Base-by-base conservation (phyloP, 1,140 invertebrate species). In the Metopolophium dirhodum region DNA sequence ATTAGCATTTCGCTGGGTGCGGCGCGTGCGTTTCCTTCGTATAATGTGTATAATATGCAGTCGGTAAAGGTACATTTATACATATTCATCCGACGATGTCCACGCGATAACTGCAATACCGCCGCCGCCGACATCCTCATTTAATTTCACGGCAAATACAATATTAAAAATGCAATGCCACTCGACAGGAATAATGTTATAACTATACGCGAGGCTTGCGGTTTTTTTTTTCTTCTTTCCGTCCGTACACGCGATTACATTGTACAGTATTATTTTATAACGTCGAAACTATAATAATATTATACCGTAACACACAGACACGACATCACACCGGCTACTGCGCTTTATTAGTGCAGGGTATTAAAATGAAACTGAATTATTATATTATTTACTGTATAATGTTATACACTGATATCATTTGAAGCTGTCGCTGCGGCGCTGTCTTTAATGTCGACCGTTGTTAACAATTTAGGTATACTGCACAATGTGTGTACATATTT, bases 1-100 rank as follows among this genome's bases (percentile, higher is more conserved):
- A 90, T 61, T 90, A 68, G 26, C 57, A 61, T 90, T 90, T 90
- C 26, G 61, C n/a, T n/a, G 61, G 14, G 61, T 18, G 37, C 54
- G 47, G 22, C 18, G 35, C 37, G 82, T 83, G 37, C n/a, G 18
- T 49, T 88, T 88, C 86, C 47, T 23, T 11, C 86, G 86, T 49
- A 87, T 87, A 68, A 68, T 68, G 8, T 18, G 11, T 3, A 61
- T 7, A n/a, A n/a, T n/a, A n/a, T n/a, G n/a, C n/a, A n/a, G 61
- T n/a, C 4, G 30, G 14, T n/a, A 51, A 7, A 35, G 30, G 61
- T 77, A 77, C 61, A 26, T 26, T n/a, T 77, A n/a, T 35, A n/a
- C n/a, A n/a, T n/a, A 77, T 37, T 37, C 85, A 30, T 87, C 30
- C 37, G 85, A 87, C 37, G 85, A 87, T 87, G 45, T 45, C 11